Evolutionary conservation across 2,113 vertebrate species (phyloP), one percentile per base, ranked within the genome.

Genomic region (Pelecanus crispus): DNA sequence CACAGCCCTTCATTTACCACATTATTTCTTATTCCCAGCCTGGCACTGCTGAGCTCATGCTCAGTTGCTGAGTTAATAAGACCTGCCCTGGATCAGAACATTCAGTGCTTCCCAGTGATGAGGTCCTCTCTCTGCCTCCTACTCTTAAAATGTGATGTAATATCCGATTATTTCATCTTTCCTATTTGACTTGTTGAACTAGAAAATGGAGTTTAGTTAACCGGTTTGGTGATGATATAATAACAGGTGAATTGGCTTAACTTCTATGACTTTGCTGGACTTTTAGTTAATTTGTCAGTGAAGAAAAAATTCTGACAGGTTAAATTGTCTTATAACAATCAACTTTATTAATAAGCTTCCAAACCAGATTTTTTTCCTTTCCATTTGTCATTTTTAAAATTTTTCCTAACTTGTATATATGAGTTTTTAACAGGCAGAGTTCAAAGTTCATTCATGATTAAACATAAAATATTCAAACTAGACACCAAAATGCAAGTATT

Each of bases 121-220:
- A 94, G 3, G 75, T 56, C 10, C 3, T 62, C 25, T 68, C 42
- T 56, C 36, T 89, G 45, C 78, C 80, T 95, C 85, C 81, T 85
- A 74, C 85, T 88, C 52, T 59, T 82, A 45, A 86, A 96, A 92
- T 84, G 63, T 50, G 26, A 50, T 96, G 75, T 90, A 91, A 93
- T 90, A 73, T 47, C 53, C 22, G 58, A 31, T 56, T 95, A 80
- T 93, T 96, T 95, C 7, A 65, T 95, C 50, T 88, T 90, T 45
- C 40, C 42, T 94, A 29, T 88, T 94, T 94, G 91, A 94, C 90
- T 68, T 94, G 77, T 84, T n/a, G 8, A 92, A 93, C 88, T 80
- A 68, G 83, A 96, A 96, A 96, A 84, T 50, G 28, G 62, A 94
- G 40, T 92, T 97, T 72, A 75, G 50, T 92, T 89, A 92, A 94